A percentile compares a stretch with the other conserved stretches of the same genome.
Conservation (phyloP, 2,113 vertebrate genomes). For the Sprattus sprattus region DNA sequence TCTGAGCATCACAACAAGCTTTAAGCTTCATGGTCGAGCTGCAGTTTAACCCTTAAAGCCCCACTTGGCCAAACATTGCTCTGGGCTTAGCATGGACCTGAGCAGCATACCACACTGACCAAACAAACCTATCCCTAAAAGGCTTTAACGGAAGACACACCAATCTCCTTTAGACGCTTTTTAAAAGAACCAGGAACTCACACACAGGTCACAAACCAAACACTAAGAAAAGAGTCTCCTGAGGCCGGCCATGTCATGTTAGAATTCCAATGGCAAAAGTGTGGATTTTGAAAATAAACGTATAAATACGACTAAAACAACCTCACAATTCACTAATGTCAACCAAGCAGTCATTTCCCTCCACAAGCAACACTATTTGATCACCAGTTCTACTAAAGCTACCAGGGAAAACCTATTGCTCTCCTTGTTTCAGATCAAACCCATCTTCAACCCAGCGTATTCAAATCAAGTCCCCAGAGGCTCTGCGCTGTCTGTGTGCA, state of each 20-base stretch:
- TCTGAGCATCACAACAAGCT: background rate
- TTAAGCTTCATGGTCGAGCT: background rate
- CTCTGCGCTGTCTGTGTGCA: background rate
- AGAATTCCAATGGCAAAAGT: background rate
- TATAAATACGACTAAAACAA: background rate
- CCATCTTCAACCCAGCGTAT: background rate
- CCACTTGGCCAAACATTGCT: background rate
- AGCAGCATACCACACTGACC: background rate
- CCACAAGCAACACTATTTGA: background rate
- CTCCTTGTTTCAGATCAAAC: background rate
- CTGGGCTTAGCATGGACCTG: background rate
- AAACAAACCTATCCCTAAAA: background rate
- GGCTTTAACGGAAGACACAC: background rate
- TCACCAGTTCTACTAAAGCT: background rate
- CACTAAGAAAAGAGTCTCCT: background rate
- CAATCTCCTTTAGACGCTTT: background rate
- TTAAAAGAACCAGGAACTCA: background rate
- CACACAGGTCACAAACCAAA: conserved; percentile 6
- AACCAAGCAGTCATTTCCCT: background rate
- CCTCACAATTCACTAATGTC: background rate
- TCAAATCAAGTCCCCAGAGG: background rate
- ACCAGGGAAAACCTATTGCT: background rate
- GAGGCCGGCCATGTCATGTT: background rate
- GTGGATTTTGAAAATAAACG: background rate
- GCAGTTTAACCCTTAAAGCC: background rate